These are phyloP conservation scores for Labeo rohita DNA, from an alignment of 2,113 vertebrate species.

Conservation along the genomic window DNA sequence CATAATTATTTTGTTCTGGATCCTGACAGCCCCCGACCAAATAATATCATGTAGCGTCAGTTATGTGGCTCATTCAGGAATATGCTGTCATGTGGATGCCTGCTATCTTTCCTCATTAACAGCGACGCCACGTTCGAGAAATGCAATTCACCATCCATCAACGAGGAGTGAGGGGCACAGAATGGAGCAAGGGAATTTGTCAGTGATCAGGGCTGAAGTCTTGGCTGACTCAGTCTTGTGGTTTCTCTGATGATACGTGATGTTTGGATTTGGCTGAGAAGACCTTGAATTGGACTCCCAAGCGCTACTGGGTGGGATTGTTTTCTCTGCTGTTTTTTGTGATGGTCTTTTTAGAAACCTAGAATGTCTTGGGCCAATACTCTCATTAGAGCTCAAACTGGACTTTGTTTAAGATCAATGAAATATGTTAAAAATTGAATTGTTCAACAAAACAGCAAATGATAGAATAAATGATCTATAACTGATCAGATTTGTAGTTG, in stretches of 20 bases:
- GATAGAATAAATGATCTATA: conserved; percentile 11
- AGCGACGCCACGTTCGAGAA: conserved; percentile 43
- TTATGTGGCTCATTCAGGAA: conserved; percentile 43
- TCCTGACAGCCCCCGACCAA: conserved; percentile 53
- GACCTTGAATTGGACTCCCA: background rate
- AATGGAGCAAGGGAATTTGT: background rate
- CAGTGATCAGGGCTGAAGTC: background rate
- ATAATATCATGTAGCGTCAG: conserved; percentile 47
- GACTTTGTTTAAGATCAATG: conserved; percentile 23
- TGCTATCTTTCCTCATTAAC: conserved; percentile 54
- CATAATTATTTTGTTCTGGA: conserved; percentile 51
- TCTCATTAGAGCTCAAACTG: background rate
- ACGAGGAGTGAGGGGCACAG: background rate
- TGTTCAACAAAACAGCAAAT: background rate
- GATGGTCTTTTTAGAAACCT: background rate
- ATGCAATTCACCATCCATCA: conserved; percentile 36
- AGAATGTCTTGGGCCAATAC: background rate
- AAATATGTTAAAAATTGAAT: background rate
- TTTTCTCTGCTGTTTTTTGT: conserved; percentile 8
- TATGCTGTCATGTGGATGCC: conserved; percentile 10
- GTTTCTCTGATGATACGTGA: conserved; percentile 3
- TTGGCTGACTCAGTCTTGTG: conserved; percentile 17
- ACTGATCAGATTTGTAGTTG: background rate
- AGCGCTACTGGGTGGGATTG: background rate
- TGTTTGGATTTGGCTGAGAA: background rate